Percentiles rank a stretch among this genome's conserved stretches.
Conservation (phyloP, 2,888 invertebrate genomes). For the Drosophila neotestacea region DNA sequence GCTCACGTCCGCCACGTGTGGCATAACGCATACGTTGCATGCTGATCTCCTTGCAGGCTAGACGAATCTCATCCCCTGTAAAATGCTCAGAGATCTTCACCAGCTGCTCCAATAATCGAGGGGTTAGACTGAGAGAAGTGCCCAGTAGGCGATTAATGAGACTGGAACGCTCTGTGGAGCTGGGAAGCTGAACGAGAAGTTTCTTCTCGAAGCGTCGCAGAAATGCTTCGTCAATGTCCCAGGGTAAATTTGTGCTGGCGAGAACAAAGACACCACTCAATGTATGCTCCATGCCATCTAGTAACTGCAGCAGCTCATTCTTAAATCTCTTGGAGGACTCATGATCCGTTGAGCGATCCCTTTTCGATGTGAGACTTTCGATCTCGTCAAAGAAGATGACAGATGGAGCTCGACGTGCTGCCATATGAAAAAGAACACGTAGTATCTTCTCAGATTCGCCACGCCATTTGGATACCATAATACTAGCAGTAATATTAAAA, state of each 20-base stretch:
- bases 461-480: conserved; percentile 97
- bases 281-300: conserved; percentile 91
- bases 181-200: conserved; percentile 92
- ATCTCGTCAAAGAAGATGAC: conserved; percentile 97
- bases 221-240: conserved; percentile 96
- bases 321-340: conserved; percentile 95
- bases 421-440: conserved; percentile 94
- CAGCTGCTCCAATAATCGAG: conserved; percentile 83
- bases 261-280: conserved; percentile 89
- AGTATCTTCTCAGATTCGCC: conserved; percentile 98
- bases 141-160: conserved; percentile 89
- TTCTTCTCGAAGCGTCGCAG: conserved; percentile 95
- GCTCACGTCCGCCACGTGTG: conserved; percentile 31
- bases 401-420: conserved; percentile 93
- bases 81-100: conserved; percentile 89
- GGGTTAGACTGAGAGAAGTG: conserved; percentile 54
- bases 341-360: conserved; percentile 89
- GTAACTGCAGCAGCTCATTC: conserved; percentile 93
- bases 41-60: conserved; percentile 94
- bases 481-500: conserved; percentile 95
- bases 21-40: conserved; percentile 91
- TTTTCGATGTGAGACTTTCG: conserved; percentile 91
- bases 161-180: conserved; percentile 87
- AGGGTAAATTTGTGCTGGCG: conserved; percentile 96
- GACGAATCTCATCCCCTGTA: conserved; percentile 94